These are phyloP conservation scores for Xestia c-nigrum DNA, from an alignment of 2,888 invertebrate genomes.

Conservation along the genomic window DNA sequence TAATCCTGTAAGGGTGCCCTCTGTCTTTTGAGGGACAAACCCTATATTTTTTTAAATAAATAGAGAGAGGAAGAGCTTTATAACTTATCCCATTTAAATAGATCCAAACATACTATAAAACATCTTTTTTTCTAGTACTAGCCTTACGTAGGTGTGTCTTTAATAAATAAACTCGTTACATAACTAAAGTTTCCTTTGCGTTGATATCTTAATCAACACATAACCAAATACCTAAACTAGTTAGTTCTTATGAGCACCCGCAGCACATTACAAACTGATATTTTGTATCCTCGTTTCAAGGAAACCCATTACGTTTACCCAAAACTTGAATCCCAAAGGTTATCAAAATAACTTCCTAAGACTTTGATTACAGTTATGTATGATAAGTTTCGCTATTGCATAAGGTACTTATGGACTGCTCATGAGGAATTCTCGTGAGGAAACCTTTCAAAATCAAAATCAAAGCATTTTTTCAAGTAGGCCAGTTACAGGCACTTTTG, in stretches of 20 bases:
- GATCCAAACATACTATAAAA: too few species aligned
- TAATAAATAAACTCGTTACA: not conserved
- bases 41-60: too few species aligned
- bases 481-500: too few species aligned
- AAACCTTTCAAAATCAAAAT: too few species aligned
- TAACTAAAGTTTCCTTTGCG: conserved; percentile 5
- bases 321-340: conserved; percentile 54
- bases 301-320: conserved; percentile 28
- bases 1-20: too few species aligned
- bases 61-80: too few species aligned
- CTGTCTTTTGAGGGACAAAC: too few species aligned
- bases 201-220: conserved; percentile 18
- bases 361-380: conserved; percentile 27
- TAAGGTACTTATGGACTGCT: not conserved
- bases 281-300: conserved; percentile 36
- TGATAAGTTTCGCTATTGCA: not conserved
- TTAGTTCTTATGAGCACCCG: conserved; percentile 19
- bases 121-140: too few species aligned
- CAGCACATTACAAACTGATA: conserved; percentile 8
- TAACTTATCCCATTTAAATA: too few species aligned
- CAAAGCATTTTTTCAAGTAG: too few species aligned
- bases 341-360: conserved; percentile 42
- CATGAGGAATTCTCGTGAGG: not conserved
- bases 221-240: conserved; percentile 32
- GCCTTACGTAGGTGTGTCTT: too few species aligned